Evolutionary conservation across 2,797 vertebrate genomes (phyloP).

Genomic region (Tauraco hartlaubi): DNA sequence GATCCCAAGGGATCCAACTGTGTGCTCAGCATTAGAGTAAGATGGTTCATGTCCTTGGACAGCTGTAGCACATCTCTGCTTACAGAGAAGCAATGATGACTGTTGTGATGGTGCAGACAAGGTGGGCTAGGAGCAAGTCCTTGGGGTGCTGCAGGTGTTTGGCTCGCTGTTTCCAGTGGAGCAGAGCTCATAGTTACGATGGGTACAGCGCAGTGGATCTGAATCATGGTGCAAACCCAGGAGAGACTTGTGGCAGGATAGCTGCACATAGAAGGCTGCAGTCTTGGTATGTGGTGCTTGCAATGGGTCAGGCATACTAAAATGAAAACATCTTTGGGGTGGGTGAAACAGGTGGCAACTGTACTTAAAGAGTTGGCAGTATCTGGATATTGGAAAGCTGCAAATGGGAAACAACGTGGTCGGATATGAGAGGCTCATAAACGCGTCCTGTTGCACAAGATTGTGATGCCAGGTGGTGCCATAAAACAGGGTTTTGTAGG

Average conservation of each 20-base stretch:
- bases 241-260: not conserved
- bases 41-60: not conserved
- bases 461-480: not conserved
- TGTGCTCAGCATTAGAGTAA: not conserved
- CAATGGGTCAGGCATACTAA: accelerated
- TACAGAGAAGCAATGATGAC: not conserved
- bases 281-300: not conserved
- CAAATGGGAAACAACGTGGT: not conserved
- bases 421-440: not conserved
- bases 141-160: not conserved
- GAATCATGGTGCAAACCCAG: not conserved
- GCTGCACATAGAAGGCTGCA: not conserved
- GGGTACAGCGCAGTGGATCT: not conserved
- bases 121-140: not conserved
- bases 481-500: not conserved
- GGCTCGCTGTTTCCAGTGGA: not conserved
- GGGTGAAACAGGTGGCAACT: not conserved
- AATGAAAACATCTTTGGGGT: not conserved
- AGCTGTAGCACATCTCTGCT: not conserved
- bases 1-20: not conserved
- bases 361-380: not conserved
- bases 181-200: not conserved
- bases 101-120: not conserved
- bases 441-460: not conserved
- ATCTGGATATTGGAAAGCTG: not conserved